phyloP scores from a whole-genome alignment of 2,888 invertebrate species.

The Epinotia demarniana region DNA sequence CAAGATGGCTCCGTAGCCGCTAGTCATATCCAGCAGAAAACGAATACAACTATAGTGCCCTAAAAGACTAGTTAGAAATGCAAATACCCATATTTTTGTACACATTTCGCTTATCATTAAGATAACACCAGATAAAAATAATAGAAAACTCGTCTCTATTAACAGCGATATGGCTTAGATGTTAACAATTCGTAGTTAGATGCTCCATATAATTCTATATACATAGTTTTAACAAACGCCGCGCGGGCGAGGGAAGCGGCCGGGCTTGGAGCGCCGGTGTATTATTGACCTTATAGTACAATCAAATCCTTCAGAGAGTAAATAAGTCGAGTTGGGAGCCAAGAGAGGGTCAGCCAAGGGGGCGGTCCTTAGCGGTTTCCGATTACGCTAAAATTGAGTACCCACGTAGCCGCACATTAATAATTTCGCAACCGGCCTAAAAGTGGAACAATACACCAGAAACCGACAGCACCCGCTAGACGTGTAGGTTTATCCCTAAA shows the following conservation, averaged over 20 bases:
- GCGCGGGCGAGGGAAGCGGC: conserved; percentile 49
- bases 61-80: conserved; percentile 83
- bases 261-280: neutral
- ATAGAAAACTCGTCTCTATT: conserved; percentile 71
- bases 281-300: conserved; percentile 5
- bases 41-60: conserved; percentile 65
- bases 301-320: conserved; percentile 23
- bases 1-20: conserved; percentile 14
- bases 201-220: conserved; percentile 57
- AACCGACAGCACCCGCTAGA: no score
- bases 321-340: neutral
- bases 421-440: no score
- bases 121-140: conserved; percentile 81
- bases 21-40: conserved; percentile 2
- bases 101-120: conserved; percentile 81
- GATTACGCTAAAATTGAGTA: neutral
- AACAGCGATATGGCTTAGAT: conserved; percentile 82
- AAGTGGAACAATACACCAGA: no score
- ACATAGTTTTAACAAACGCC: conserved; percentile 58
- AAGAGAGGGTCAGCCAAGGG: neutral
- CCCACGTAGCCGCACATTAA: neutral
- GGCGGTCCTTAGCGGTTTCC: neutral
- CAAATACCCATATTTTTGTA: conserved; percentile 80
- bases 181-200: conserved; percentile 70
- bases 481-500: no score